Percentiles rank a stretch among this genome's conserved stretches.
Evolutionary conservation across 2,797 vertebrate species (phyloP).

Genomic region (Mallotus villosus): DNA sequence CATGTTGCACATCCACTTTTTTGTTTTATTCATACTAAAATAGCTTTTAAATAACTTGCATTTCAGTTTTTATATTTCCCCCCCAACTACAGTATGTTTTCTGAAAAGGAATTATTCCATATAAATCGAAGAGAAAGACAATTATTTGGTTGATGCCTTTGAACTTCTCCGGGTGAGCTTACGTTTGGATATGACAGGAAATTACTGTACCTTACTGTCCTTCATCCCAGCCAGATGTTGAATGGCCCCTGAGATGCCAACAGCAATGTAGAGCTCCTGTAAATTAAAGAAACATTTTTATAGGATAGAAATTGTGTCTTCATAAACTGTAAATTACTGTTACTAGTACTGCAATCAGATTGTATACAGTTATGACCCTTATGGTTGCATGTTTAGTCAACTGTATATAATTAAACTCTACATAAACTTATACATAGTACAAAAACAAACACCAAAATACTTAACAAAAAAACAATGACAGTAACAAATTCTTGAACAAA

Average conservation of each 20-base stretch:
- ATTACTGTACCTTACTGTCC: constrained; percentile 89
- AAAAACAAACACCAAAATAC: background rate
- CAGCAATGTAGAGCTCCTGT: constrained; percentile 95
- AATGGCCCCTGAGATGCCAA: constrained; percentile 98
- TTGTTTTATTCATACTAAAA: background rate
- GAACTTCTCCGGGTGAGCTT: background rate
- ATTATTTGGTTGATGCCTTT: background rate
- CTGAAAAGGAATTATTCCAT: too few species aligned
- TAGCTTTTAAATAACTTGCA: background rate
- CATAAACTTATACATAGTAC: background rate
- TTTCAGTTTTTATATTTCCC: background rate
- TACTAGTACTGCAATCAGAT: too few species aligned
- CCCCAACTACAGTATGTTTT: too few species aligned
- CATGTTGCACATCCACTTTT: constrained; percentile 5
- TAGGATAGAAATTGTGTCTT: background rate
- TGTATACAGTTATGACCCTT: too few species aligned
- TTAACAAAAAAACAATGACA: background rate
- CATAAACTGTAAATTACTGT: too few species aligned
- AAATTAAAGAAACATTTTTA: constrained; percentile 7
- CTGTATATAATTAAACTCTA: background rate
- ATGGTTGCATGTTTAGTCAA: too few species aligned
- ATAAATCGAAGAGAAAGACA: background rate
- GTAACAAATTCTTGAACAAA: background rate
- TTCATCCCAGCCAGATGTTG: constrained; percentile 99
- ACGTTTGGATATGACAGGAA: background rate